Conservation (phyloP, 2,888 invertebrate species). For the Stenotaenia linearis region DNA sequence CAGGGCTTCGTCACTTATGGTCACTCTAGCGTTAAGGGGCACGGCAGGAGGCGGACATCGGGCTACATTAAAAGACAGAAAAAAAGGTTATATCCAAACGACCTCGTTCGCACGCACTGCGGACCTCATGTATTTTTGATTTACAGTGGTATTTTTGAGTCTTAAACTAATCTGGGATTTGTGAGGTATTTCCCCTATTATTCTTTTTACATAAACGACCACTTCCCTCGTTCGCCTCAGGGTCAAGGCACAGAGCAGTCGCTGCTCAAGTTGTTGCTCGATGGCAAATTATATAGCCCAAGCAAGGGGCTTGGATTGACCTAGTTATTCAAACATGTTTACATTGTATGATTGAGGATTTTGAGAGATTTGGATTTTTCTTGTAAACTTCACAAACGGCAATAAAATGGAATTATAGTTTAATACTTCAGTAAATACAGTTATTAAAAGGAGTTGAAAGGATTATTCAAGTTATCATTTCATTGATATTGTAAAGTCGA, state of each 20-base stretch:
- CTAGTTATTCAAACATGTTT: not conserved
- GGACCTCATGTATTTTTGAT: no score
- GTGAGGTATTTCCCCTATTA: not conserved
- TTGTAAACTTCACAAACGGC: not conserved
- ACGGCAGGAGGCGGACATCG: constrained; percentile 77
- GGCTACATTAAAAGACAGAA: not conserved
- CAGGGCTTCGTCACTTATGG: constrained; percentile 56
- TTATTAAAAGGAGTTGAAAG: no score
- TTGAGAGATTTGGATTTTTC: not conserved
- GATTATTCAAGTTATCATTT: no score
- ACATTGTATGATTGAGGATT: not conserved
- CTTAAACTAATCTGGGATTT: not conserved
- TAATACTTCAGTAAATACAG: no score
- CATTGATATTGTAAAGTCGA: no score
- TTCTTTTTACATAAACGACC: not conserved
- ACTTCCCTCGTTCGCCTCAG: not conserved
- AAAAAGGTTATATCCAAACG: not conserved
- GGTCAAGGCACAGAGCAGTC: not conserved
- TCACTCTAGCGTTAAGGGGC: constrained; percentile 71
- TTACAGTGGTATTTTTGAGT: no score
- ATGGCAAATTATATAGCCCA: not conserved
- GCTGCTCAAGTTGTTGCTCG: not conserved
- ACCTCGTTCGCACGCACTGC: constrained; percentile 6
- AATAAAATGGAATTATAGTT: no score
- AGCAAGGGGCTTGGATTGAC: not conserved